These are phyloP conservation scores for Eupithecia dodoneata DNA, from an alignment of 2,888 invertebrate genomes.

Conservation along the genomic window DNA sequence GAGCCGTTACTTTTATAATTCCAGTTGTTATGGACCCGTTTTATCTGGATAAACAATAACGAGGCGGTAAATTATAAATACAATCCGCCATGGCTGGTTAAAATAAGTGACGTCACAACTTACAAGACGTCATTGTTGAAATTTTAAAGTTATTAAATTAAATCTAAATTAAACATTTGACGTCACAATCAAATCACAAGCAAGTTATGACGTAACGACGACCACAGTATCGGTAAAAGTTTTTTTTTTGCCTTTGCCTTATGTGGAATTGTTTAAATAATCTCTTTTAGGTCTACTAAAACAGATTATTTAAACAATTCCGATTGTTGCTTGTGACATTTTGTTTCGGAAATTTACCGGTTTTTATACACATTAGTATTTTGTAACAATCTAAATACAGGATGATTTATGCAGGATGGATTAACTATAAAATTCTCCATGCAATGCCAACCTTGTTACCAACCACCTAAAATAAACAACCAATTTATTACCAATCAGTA, in stretches of 20 bases:
- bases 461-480: not conserved
- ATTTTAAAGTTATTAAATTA: not conserved
- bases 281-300: too few relatives aligned
- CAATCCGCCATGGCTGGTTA: not conserved
- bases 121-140: not conserved
- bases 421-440: not conserved
- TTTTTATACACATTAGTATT: not conserved
- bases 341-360: not conserved
- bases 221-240: too few relatives aligned
- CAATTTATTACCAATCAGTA: conserved; percentile 15
- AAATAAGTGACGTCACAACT: not conserved
- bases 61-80: not conserved
- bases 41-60: not conserved
- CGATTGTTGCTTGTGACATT: too few relatives aligned
- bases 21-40: not conserved
- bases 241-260: too few relatives aligned
- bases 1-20: conserved; percentile 8
- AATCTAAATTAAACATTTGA: not conserved
- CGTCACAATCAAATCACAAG: too few relatives aligned
- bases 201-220: too few relatives aligned
- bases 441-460: conserved; percentile 5
- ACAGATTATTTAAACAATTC: too few relatives aligned
- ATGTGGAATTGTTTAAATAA: too few relatives aligned
- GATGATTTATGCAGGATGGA: not conserved
- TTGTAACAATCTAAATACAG: not conserved